A percentile compares a stretch with the other conserved stretches of the same genome.
phyloP scores from a whole-genome alignment of 2,888 invertebrate species.

The Acleris literana region DNA sequence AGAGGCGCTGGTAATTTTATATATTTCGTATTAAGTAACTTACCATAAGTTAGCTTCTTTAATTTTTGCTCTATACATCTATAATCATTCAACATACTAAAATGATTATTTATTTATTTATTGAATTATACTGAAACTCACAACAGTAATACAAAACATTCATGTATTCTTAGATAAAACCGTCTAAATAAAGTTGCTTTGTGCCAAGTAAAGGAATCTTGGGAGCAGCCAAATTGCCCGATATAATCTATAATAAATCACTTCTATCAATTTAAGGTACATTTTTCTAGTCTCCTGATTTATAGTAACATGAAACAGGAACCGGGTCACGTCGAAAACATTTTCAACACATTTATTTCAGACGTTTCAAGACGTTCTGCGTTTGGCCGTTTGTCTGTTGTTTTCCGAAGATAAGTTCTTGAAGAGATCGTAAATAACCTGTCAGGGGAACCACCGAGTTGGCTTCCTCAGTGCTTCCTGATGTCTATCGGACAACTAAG shows the following conservation, averaged over 20 bases:
- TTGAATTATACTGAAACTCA: too few relatives aligned
- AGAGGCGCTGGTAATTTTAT: too few relatives aligned
- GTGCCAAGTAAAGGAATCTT: too few relatives aligned
- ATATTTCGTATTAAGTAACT: too few relatives aligned
- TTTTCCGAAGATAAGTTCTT: slow-evolving; percentile 36
- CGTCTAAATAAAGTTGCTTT: too few relatives aligned
- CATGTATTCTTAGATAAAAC: too few relatives aligned
- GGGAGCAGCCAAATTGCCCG: neutral
- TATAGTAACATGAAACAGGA: slow-evolving; percentile 13
- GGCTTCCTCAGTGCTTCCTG: slow-evolving; percentile 22
- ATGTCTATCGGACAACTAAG: slow-evolving; percentile 32
- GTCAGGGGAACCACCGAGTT: slow-evolving; percentile 37
- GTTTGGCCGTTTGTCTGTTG: slow-evolving; percentile 15
- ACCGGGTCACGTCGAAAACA: slow-evolving; percentile 19
- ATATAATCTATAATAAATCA: neutral
- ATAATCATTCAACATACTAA: too few relatives aligned
- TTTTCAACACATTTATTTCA: slow-evolving; percentile 28
- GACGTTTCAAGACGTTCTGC: slow-evolving; percentile 24
- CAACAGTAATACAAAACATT: too few relatives aligned
- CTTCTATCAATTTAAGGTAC: neutral
- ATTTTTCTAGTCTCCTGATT: slow-evolving; percentile 15
- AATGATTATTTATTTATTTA: too few relatives aligned
- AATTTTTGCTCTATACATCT: too few relatives aligned
- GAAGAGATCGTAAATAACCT: slow-evolving; percentile 40
- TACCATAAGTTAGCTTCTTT: too few relatives aligned